Conservation (phyloP, 2,888 invertebrate genomes). For the Lepidocyrtinus sp. region DNA sequence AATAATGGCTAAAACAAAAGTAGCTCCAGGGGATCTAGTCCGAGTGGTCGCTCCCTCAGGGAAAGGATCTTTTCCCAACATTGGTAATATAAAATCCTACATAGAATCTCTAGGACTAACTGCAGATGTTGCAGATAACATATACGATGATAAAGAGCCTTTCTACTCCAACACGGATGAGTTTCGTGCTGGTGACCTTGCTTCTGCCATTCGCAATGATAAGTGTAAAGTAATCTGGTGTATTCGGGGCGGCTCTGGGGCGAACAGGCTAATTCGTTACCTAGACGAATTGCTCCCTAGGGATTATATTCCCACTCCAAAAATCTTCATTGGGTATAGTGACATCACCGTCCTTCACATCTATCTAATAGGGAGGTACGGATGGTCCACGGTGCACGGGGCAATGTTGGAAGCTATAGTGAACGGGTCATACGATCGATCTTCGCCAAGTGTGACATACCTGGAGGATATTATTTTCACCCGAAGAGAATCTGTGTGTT, state of each 20-base stretch:
- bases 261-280: constrained; percentile 50
- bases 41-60: constrained; percentile 53
- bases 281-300: constrained; percentile 46
- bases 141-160: constrained; percentile 57
- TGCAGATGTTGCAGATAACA: constrained; percentile 51
- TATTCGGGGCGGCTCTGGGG: constrained; percentile 63
- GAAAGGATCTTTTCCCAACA: constrained; percentile 36
- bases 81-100: constrained; percentile 44
- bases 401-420: constrained; percentile 62
- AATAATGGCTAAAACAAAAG: constrained; percentile 21
- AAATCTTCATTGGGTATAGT: constrained; percentile 60
- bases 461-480: constrained; percentile 45
- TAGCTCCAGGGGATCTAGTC: constrained; percentile 55
- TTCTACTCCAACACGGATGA: constrained; percentile 64
- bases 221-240: constrained; percentile 63
- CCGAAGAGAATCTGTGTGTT: constrained; percentile 23
- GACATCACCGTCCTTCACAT: constrained; percentile 61
- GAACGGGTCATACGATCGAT: constrained; percentile 52
- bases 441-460: constrained; percentile 34
- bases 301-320: constrained; percentile 33
- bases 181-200: constrained; percentile 59
- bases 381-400: constrained; percentile 58
- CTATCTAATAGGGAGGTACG: constrained; percentile 51
- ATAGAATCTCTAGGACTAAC: constrained; percentile 52
- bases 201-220: constrained; percentile 51